phyloP scores from a whole-genome alignment of 2,113 vertebrate genomes.

The Pteropus alecto region DNA sequence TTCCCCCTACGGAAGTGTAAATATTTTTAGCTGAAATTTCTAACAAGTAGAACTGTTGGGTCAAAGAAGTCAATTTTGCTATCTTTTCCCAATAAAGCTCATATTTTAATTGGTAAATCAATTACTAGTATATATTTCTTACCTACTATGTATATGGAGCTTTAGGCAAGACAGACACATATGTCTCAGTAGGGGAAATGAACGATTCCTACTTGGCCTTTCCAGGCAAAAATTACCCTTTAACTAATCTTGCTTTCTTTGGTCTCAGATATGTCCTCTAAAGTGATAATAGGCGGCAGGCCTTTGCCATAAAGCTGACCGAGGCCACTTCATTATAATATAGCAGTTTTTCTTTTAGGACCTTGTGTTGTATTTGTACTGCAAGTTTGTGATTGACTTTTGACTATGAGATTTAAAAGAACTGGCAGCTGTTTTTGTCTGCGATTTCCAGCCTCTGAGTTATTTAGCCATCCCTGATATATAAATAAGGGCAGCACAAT shows the following conservation, averaged over 20 bases:
- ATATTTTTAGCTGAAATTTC: conserved; percentile 10
- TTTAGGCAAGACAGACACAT: background rate
- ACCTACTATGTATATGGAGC: background rate
- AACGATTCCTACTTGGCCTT: background rate
- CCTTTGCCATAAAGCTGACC: background rate
- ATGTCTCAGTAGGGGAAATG: background rate
- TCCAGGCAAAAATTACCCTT: background rate
- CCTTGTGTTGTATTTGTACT: background rate
- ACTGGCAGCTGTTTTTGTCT: background rate
- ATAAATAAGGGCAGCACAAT: background rate
- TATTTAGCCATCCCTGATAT: background rate
- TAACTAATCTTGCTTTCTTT: background rate
- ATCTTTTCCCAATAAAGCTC: background rate
- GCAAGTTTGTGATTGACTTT: background rate
- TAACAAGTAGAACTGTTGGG: background rate
- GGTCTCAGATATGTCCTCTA: background rate
- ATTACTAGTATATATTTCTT: background rate
- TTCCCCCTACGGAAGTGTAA: background rate
- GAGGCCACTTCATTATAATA: background rate
- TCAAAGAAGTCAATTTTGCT: background rate
- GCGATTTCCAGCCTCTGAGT: background rate
- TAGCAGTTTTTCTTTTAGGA: background rate
- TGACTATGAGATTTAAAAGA: background rate
- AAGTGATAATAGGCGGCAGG: background rate
- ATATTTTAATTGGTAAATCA: background rate